Evolutionary conservation across 92 coral and sea anemone genomes (phyloP).

Genomic region (Nematostella vectensis): DNA sequence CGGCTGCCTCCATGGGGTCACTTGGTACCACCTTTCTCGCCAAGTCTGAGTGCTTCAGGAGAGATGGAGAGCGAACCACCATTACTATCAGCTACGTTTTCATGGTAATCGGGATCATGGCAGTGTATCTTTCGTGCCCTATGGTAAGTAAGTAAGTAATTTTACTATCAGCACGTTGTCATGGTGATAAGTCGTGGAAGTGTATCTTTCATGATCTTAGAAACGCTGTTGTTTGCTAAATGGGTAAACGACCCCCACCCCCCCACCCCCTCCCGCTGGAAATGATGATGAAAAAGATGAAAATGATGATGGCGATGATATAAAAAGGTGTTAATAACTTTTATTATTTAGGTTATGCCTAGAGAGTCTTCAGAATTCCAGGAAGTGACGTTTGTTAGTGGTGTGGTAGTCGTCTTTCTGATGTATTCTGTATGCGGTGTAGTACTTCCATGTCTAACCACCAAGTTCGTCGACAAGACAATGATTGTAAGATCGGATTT

Average conservation of each 20-base stretch:
- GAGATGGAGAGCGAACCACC: constrained; percentile 28
- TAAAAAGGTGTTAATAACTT: not conserved
- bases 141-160: constrained; percentile 45
- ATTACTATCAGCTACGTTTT: constrained; percentile 26
- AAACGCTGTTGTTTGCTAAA: too few species aligned
- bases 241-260: too few species aligned
- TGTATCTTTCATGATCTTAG: too few species aligned
- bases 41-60: constrained; percentile 35
- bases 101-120: constrained; percentile 35
- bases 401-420: constrained; percentile 39
- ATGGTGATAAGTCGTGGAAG: too few species aligned
- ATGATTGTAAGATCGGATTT: constrained; percentile 51
- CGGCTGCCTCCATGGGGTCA: constrained; percentile 36
- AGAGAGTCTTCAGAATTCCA: constrained; percentile 2
- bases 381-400: constrained; percentile 40
- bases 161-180: too few species aligned
- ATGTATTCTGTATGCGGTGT: constrained; percentile 60
- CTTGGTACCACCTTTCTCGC: constrained; percentile 33
- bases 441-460: constrained; percentile 46
- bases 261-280: too few species aligned
- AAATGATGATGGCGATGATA: not conserved
- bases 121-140: constrained; percentile 53
- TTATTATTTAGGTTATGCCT: too few species aligned
- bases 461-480: constrained; percentile 51
- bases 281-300: too few species aligned